phyloP scores from a whole-genome alignment of 2,797 vertebrate species.

The Thripadectes ignobilis region DNA sequence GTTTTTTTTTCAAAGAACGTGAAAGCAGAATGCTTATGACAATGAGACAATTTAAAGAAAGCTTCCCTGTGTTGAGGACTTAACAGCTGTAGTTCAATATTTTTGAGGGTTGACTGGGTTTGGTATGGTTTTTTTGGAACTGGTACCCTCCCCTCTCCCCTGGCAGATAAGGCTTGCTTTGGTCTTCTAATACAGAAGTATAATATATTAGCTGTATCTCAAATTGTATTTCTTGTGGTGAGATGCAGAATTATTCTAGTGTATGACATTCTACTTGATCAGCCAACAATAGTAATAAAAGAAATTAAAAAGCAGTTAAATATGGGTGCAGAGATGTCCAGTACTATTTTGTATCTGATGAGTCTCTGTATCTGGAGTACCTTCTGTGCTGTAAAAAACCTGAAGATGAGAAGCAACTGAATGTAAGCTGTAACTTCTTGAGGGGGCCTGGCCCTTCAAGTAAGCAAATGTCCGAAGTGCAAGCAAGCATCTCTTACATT shows the following conservation, averaged over 20 bases:
- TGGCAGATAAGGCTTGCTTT: background rate
- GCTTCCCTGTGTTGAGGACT: background rate
- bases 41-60: background rate
- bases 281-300: background rate
- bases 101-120: background rate
- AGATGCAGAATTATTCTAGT: background rate
- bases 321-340: background rate
- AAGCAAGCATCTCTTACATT: background rate
- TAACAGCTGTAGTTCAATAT: background rate
- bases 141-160: fast-evolving
- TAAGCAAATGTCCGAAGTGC: background rate
- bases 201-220: background rate
- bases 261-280: background rate
- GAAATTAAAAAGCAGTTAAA: background rate
- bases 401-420: background rate
- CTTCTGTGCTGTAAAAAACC: background rate
- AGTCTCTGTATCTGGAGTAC: background rate
- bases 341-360: background rate
- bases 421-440: background rate
- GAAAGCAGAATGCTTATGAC: background rate
- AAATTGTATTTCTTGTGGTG: background rate
- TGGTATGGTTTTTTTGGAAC: background rate
- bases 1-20: background rate
- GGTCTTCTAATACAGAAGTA: background rate
- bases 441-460: background rate